Evolutionary conservation across 2,888 invertebrate species (phyloP).

Genomic region (Notocelia uddmanniana): DNA sequence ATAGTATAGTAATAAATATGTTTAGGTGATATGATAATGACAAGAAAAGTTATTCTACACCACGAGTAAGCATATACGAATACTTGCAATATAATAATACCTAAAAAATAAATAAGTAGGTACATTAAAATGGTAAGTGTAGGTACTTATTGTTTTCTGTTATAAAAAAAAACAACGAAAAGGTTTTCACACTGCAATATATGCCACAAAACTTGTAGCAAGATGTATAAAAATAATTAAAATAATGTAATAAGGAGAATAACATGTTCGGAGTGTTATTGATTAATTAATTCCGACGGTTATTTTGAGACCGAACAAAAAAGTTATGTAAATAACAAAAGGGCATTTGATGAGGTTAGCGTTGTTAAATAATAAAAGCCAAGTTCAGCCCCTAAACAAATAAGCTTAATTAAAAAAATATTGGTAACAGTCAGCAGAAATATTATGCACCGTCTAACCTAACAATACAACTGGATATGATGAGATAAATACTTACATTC

Average conservation of each 20-base stretch:
- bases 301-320: slow-evolving; percentile 25
- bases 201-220: slow-evolving; percentile 4
- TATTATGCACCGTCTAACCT: slow-evolving; percentile 80
- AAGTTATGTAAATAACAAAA: slow-evolving; percentile 37
- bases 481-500: slow-evolving; percentile 69
- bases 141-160: neutral
- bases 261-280: slow-evolving; percentile 32
- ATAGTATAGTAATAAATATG: slow-evolving; percentile 57
- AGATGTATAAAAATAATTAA: neutral
- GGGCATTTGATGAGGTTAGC: slow-evolving; percentile 49
- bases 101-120: slow-evolving; percentile 3
- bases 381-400: slow-evolving; percentile 78
- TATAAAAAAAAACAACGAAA: slow-evolving; percentile 7
- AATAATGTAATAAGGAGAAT: slow-evolving; percentile 18
- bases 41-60: slow-evolving; percentile 12
- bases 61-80: slow-evolving; percentile 22
- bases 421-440: slow-evolving; percentile 78
- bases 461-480: slow-evolving; percentile 63
- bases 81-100: slow-evolving; percentile 32
- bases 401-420: slow-evolving; percentile 71
- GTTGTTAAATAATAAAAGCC: slow-evolving; percentile 72
- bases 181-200: slow-evolving; percentile 1
- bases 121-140: neutral
- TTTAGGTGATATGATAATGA: slow-evolving; percentile 20
- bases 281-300: slow-evolving; percentile 40